Percentiles rank a stretch among this genome's conserved stretches.
phyloP scores from a whole-genome alignment of 2,113 vertebrate genomes.

The Gasterosteus nipponicus region DNA sequence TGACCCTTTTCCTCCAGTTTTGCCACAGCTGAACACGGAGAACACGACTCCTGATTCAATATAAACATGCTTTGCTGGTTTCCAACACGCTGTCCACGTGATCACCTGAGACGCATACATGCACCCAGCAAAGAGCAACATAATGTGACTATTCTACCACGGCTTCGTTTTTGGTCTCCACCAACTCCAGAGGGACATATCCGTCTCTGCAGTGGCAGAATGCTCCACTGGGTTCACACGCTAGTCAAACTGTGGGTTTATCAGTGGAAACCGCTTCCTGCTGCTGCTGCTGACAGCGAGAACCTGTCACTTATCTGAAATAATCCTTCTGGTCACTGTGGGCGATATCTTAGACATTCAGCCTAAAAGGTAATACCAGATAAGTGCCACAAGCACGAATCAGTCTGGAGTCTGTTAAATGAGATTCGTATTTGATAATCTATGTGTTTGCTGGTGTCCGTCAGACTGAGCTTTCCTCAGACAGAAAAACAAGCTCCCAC shows the following conservation, averaged over 20 bases:
- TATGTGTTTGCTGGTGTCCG: not conserved
- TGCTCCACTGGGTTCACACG: not conserved
- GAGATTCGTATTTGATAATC: conserved; percentile 1
- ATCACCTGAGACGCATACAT: not conserved
- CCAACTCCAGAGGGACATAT: not conserved
- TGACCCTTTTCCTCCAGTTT: not conserved
- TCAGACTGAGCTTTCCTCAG: conserved; percentile 2
- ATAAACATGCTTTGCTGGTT: not conserved
- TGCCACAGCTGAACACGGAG: not conserved
- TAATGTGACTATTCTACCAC: not conserved
- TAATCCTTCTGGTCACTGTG: not conserved
- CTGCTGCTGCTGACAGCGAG: not conserved
- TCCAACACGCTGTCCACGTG: not conserved
- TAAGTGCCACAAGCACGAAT: not conserved
- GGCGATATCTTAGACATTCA: not conserved
- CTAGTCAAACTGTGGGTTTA: not conserved
- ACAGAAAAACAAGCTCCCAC: not conserved
- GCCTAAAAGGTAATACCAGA: too few species aligned
- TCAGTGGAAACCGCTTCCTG: not conserved
- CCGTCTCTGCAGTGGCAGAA: not conserved
- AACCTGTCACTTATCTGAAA: not conserved
- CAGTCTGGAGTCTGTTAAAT: not conserved
- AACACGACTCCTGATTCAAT: not conserved
- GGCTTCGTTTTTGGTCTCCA: not conserved
- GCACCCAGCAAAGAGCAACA: not conserved